A percentile compares a stretch with the other conserved stretches of the same genome.
phyloP scores from a whole-genome alignment of 2,113 vertebrate species.

The Struthidea cinerea region DNA sequence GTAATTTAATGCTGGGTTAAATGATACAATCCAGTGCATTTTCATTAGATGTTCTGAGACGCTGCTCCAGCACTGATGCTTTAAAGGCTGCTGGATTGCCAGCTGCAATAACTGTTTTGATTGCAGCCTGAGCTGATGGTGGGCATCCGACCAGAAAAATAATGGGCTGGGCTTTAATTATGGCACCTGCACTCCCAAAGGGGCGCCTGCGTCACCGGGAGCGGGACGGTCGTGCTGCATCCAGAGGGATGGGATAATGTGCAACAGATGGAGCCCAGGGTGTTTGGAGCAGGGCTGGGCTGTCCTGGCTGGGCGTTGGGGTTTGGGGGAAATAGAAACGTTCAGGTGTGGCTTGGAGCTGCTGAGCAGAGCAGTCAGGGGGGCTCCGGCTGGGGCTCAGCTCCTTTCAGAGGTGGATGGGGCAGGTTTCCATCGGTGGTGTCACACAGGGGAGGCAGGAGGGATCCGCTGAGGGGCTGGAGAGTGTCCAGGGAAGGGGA shows the following conservation, averaged over 20 bases:
- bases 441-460: not conserved
- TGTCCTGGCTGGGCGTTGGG: not conserved
- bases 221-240: not conserved
- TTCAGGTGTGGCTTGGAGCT: not conserved
- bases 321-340: fast-evolving
- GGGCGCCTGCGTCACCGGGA: not conserved
- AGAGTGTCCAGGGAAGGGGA: not conserved
- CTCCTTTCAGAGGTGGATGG: fast-evolving
- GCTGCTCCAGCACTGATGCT: slow-evolving; percentile 16
- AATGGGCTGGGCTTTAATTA: slow-evolving; percentile 54
- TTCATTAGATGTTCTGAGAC: slow-evolving; percentile 60
- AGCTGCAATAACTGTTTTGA: slow-evolving; percentile 60
- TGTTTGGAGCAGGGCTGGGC: not conserved
- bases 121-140: slow-evolving; percentile 50
- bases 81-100: slow-evolving; percentile 48
- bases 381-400: not conserved
- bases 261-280: not conserved
- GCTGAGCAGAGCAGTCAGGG: not conserved
- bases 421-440: fast-evolving
- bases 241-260: not conserved
- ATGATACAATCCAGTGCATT: slow-evolving; percentile 48
- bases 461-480: not conserved
- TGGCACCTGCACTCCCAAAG: slow-evolving; percentile 37
- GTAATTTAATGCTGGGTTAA: slow-evolving; percentile 64
- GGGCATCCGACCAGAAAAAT: slow-evolving; percentile 54